Percentiles rank a stretch among this genome's conserved stretches.
phyloP scores from a whole-genome alignment of 1,140 invertebrate species.

The Hylaeus volcanicus region DNA sequence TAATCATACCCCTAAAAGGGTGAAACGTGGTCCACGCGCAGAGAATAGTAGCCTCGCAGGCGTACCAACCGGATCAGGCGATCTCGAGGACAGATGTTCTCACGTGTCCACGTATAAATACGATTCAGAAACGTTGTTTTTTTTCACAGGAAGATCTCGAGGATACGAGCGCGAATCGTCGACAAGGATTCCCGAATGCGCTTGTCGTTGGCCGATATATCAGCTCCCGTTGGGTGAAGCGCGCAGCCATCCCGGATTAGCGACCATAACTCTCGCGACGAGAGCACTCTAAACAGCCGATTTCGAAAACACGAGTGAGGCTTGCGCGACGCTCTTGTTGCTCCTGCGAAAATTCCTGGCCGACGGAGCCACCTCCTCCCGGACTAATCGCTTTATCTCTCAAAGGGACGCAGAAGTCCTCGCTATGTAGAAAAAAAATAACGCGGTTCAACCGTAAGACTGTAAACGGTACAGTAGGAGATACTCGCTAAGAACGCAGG shows the following conservation, averaged over 20 bases:
- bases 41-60: too few species aligned
- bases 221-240: conserved; percentile 44
- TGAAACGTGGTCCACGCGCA: too few species aligned
- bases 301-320: conserved; percentile 45
- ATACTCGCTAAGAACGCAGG: too few species aligned
- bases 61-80: background rate
- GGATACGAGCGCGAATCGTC: conserved; percentile 20
- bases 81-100: background rate
- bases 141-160: background rate
- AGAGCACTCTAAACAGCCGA: conserved; percentile 43
- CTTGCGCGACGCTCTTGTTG: conserved; percentile 5
- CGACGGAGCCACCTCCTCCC: background rate
- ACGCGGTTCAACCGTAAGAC: too few species aligned
- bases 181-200: conserved; percentile 28
- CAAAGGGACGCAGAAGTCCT: background rate
- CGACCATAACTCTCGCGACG: conserved; percentile 64
- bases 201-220: conserved; percentile 59
- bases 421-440: too few species aligned
- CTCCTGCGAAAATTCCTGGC: conserved; percentile 31
- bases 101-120: conserved; percentile 2
- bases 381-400: conserved; percentile 18
- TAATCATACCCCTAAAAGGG: too few species aligned
- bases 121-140: conserved; percentile 4
- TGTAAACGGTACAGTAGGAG: too few species aligned
- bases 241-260: conserved; percentile 67